Base-by-base conservation (phyloP, 2,888 invertebrate genomes). In the Flexamia atlantica region DNA sequence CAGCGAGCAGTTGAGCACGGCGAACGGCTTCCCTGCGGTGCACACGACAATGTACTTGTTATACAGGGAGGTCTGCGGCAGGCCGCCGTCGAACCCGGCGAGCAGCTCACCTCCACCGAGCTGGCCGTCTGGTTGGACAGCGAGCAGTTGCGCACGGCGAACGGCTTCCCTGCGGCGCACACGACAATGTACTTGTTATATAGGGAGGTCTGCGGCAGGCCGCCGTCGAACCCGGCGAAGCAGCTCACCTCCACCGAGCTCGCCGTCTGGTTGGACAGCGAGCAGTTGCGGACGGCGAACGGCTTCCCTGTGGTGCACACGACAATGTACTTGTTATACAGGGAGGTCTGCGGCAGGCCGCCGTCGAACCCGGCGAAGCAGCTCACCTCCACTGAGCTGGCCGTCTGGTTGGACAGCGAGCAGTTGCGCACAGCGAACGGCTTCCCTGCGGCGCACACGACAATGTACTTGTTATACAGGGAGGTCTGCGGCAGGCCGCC, bases 401-500 rank as follows among this genome's bases (percentile, higher is more conserved):
- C n/a, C n/a, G n/a, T n/a, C n/a, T n/a, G n/a, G n/a, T n/a, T n/a
- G n/a, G n/a, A n/a, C n/a, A n/a, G n/a, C n/a, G n/a, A n/a, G n/a
- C n/a, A n/a, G n/a, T n/a, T n/a, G n/a, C n/a, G n/a, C n/a, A n/a
- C n/a, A n/a, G n/a, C n/a, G n/a, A n/a, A n/a, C n/a, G n/a, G n/a
- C n/a, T n/a, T n/a, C n/a, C n/a, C n/a, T n/a, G n/a, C n/a, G n/a
- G n/a, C n/a, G n/a, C n/a, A n/a, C n/a, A n/a, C n/a, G n/a, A n/a
- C n/a, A n/a, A n/a, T n/a, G n/a, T n/a, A n/a, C n/a, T n/a, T n/a
- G n/a, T n/a, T n/a, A n/a, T n/a, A n/a, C 82, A 96, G 92, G 92
- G 97, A 97, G 90, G 93, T 93, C 91, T 97, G 97, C 84, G 97
- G 96, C 88, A 97, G 93, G 86, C 97, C 97, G 85, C 97, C 97